Conservation (phyloP, 2,113 vertebrate genomes). For the Raja brachyura region DNA sequence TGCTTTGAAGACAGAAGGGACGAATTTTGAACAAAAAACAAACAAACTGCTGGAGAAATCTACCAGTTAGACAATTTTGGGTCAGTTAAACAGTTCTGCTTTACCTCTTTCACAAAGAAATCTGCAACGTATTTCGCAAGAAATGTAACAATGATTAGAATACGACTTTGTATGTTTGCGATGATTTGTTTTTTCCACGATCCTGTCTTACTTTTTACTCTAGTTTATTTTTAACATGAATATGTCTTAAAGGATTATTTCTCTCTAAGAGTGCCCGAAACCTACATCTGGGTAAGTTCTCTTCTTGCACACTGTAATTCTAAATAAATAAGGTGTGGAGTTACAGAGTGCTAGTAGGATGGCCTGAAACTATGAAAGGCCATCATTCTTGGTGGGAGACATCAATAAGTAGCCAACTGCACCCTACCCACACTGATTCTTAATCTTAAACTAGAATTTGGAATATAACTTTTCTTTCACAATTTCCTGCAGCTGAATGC, state of each 20-base stretch:
- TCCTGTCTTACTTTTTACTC: not conserved
- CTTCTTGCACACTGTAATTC: conserved; percentile 27
- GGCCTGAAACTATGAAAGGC: not conserved
- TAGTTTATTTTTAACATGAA: conserved; percentile 3
- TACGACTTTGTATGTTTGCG: too few species aligned
- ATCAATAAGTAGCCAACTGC: not conserved
- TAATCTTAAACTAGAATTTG: conserved; percentile 17
- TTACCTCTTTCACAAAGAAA: not conserved
- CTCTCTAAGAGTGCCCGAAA: not conserved
- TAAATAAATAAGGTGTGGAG: not conserved
- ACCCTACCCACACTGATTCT: conserved; percentile 22
- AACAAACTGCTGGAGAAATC: too few species aligned
- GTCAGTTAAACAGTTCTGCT: not conserved
- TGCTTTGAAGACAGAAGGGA: too few species aligned
- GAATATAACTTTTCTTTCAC: conserved; percentile 13
- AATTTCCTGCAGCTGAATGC: conserved; percentile 36
- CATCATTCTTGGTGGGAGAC: not conserved
- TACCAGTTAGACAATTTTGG: too few species aligned
- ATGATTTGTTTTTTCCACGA: not conserved
- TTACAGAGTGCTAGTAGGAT: not conserved
- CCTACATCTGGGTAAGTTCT: not conserved
- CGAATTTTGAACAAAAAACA: too few species aligned
- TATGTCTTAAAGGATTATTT: not conserved
- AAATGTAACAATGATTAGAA: not conserved
- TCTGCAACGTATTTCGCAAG: not conserved